Conservation (phyloP, 2,888 invertebrate genomes). For the Himalopsyche tibetana region DNA sequence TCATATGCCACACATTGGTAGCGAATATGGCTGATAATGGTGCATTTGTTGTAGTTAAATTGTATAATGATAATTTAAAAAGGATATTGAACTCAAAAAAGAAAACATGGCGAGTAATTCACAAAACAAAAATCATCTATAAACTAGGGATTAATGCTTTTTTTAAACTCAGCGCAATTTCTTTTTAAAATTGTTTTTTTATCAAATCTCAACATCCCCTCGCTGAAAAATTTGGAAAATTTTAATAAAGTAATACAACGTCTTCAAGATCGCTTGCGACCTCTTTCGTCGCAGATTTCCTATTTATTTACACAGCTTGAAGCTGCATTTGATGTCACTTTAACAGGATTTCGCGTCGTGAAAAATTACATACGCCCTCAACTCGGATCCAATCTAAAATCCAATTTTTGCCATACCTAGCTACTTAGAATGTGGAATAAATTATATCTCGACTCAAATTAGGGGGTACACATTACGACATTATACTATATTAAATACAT, state of each 20-base stretch:
- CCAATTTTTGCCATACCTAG: constrained; percentile 54
- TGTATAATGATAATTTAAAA: no score
- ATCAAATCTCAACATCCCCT: constrained; percentile 18
- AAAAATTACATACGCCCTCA: constrained; percentile 54
- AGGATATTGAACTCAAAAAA: no score
- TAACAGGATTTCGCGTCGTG: constrained; percentile 6
- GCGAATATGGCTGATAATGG: no score
- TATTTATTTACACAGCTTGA: constrained; percentile 31
- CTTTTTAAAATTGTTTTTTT: neutral
- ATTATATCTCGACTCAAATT: constrained; percentile 22
- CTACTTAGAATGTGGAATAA: constrained; percentile 47
- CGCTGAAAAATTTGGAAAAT: neutral
- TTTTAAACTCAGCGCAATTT: neutral
- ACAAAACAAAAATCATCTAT: no score
- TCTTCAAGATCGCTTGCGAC: neutral
- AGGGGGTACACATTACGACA: constrained; percentile 8
- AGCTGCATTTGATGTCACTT: constrained; percentile 57
- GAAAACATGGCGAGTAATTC: no score
- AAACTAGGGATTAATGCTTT: no score
- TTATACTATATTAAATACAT: no score
- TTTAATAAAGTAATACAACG: constrained; percentile 11
- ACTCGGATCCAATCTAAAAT: constrained; percentile 62
- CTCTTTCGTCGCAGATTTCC: constrained; percentile 1
- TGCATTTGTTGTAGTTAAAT: no score
- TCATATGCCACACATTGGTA: no score